Conservation (phyloP, 2,797 vertebrate genomes). For the Phrynocephalus vlangalii region DNA sequence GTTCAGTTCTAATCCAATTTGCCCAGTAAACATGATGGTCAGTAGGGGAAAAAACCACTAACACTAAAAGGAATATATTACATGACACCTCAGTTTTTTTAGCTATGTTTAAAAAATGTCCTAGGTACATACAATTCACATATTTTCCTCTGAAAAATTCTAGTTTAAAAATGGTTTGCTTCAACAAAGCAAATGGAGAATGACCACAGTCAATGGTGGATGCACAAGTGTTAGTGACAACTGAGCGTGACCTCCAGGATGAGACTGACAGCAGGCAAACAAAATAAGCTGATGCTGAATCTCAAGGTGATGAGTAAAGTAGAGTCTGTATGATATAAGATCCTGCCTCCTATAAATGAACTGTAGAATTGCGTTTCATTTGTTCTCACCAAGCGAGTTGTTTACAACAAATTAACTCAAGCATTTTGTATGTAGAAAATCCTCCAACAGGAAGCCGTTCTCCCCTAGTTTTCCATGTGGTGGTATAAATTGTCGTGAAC, state of each 20-base stretch:
- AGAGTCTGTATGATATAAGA: background rate
- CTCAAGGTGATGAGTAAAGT: background rate
- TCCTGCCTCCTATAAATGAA: background rate
- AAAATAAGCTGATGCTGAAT: background rate
- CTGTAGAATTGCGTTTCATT: background rate
- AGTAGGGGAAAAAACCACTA: too few relatives aligned
- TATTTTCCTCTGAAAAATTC: background rate
- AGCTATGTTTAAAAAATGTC: too few relatives aligned
- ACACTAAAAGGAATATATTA: too few relatives aligned
- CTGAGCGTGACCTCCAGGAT: background rate
- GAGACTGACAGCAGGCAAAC: background rate
- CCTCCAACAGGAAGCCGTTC: background rate
- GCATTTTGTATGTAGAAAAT: background rate
- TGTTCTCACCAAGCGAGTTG: constrained; percentile 3
- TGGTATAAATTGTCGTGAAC: background rate
- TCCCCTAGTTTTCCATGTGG: background rate
- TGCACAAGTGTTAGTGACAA: background rate
- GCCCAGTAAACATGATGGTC: background rate
- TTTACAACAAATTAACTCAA: background rate
- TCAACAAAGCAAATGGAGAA: background rate
- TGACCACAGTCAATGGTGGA: background rate
- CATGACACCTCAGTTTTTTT: too few relatives aligned
- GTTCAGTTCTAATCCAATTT: background rate
- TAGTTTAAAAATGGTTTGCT: background rate
- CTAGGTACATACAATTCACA: too few relatives aligned